Conservation (phyloP, 2,113 vertebrate species). For the Eira barbara region DNA sequence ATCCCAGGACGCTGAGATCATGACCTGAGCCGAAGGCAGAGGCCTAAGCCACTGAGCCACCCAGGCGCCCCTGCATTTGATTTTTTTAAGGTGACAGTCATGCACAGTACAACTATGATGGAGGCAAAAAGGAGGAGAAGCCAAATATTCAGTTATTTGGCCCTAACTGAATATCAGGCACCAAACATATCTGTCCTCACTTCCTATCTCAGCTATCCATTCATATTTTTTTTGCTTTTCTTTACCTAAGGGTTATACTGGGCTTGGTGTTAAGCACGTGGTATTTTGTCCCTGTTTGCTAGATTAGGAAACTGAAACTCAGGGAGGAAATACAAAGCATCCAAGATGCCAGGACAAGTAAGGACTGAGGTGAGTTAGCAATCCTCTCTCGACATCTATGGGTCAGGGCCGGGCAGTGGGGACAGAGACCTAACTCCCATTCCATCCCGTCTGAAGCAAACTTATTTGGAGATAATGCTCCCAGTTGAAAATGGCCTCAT, state of each 20-base stretch:
- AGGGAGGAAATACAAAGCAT: neutral
- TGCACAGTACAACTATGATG: too few relatives aligned
- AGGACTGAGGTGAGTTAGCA: too few relatives aligned
- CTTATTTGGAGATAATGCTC: neutral
- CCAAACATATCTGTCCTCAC: too few relatives aligned
- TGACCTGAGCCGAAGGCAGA: too few relatives aligned
- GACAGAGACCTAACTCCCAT: rapidly evolving
- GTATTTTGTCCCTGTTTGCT: neutral
- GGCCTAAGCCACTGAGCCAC: too few relatives aligned
- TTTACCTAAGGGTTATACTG: neutral
- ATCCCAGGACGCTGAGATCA: too few relatives aligned
- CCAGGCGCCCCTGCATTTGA: too few relatives aligned
- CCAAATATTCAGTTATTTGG: neutral
- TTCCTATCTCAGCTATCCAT: neutral
- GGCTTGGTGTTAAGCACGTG: neutral
- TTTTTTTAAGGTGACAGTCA: neutral
- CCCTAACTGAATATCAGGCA: neutral
- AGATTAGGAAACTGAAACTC: neutral
- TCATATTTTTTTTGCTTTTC: neutral
- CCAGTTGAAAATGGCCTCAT: neutral
- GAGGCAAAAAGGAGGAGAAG: neutral
- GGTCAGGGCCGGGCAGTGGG: rapidly evolving
- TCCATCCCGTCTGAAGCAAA: neutral
- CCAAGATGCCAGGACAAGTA: rapidly evolving
- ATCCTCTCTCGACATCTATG: rapidly evolving